Percentiles rank a stretch among this genome's conserved stretches.
Evolutionary conservation across 2,888 invertebrate species (phyloP).

Genomic region (Eilema depressum): DNA sequence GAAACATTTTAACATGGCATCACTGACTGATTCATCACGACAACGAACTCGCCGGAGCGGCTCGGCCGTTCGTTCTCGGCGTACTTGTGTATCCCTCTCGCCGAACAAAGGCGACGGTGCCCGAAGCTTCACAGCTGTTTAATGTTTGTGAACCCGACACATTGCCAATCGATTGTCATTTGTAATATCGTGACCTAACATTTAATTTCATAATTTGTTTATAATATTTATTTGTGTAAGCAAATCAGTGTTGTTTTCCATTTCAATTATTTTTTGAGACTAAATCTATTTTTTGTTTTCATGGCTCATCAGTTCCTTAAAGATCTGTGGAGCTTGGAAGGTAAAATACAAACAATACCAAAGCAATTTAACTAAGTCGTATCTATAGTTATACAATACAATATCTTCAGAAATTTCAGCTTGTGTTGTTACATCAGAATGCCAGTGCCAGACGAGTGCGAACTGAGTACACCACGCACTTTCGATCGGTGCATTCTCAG

Average conservation of each 20-base stretch:
- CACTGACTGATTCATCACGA: slow-evolving; percentile 60
- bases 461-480: slow-evolving; percentile 61
- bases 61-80: slow-evolving; percentile 52
- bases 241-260: neutral
- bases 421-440: slow-evolving; percentile 52
- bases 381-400: slow-evolving; percentile 18
- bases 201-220: slow-evolving; percentile 10
- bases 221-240: neutral
- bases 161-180: slow-evolving; percentile 73
- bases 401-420: slow-evolving; percentile 35
- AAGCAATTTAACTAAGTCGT: neutral
- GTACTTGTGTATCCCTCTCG: slow-evolving; percentile 52
- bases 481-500: slow-evolving; percentile 71
- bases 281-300: neutral
- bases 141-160: slow-evolving; percentile 78
- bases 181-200: slow-evolving; percentile 64
- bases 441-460: slow-evolving; percentile 48
- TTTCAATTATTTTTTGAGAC: neutral
- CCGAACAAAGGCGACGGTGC: slow-evolving; percentile 74
- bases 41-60: slow-evolving; percentile 58
- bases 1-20: neutral
- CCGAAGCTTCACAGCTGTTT: slow-evolving; percentile 81
- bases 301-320: neutral
- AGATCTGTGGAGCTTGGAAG: neutral
- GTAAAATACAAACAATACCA: neutral